phyloP scores from a whole-genome alignment of 2,888 invertebrate genomes.

The Ecliptopera silaceata region DNA sequence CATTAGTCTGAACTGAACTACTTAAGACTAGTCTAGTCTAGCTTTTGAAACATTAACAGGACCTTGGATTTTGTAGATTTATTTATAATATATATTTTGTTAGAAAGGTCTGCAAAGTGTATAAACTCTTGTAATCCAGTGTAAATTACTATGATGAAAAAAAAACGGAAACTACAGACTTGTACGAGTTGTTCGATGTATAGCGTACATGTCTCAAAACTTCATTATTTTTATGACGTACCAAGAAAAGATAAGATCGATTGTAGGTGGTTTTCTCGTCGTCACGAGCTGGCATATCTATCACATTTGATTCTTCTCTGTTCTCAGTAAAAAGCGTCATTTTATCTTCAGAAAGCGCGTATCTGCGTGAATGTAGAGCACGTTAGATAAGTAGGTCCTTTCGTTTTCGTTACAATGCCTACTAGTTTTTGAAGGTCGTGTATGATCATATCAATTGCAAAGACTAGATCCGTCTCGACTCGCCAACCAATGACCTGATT shows the following conservation, averaged over 20 bases:
- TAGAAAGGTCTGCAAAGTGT: background rate
- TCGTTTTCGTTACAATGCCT: conserved; percentile 21
- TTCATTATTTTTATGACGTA: background rate
- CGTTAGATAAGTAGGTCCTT: conserved; percentile 4
- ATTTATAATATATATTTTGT: background rate
- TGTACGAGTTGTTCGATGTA: background rate
- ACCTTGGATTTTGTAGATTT: background rate
- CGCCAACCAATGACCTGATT: conserved; percentile 55
- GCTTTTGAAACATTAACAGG: background rate
- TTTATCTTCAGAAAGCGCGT: background rate
- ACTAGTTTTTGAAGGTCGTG: conserved; percentile 23
- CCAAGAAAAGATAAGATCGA: background rate
- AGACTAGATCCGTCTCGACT: conserved; percentile 48
- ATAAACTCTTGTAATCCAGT: background rate
- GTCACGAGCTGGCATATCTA: conserved; percentile 12
- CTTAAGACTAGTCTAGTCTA: conserved; percentile 38
- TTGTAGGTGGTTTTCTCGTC: conserved; percentile 14
- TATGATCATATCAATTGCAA: conserved; percentile 24
- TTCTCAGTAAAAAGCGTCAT: background rate
- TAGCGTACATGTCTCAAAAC: background rate
- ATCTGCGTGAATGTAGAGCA: background rate
- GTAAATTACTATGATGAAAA: background rate
- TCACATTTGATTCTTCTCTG: conserved; percentile 1
- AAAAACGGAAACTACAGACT: background rate
- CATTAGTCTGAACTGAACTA: conserved; percentile 56